Evolutionary conservation across 2,113 vertebrate genomes (phyloP).

Genomic region (Sapayoa aenigma): DNA sequence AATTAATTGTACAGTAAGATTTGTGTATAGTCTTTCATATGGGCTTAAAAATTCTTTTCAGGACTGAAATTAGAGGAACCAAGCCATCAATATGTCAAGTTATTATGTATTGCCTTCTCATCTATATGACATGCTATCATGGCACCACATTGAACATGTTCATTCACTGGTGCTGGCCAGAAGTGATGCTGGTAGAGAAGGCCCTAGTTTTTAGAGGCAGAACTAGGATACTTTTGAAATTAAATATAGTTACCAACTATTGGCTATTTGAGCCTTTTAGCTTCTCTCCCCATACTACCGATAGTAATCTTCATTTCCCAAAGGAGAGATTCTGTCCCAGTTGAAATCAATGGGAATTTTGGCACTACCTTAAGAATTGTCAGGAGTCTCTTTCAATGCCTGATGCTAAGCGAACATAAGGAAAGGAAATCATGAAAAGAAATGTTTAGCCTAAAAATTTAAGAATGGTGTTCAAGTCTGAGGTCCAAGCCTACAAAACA

Average conservation of each 20-base stretch:
- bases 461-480: neutral
- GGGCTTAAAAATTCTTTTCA: neutral
- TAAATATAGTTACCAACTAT: neutral
- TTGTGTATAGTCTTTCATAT: neutral
- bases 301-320: neutral
- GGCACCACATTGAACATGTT: neutral
- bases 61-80: neutral
- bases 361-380: neutral
- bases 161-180: neutral
- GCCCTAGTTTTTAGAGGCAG: neutral
- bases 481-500: neutral
- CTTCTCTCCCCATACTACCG: neutral
- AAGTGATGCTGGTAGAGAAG: neutral
- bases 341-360: neutral
- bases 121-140: neutral
- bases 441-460: neutral
- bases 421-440: neutral
- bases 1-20: neutral
- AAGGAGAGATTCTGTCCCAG: neutral
- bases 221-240: neutral
- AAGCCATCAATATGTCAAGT: neutral
- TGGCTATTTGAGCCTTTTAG: neutral
- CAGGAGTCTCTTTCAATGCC: neutral
- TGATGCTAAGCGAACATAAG: neutral
- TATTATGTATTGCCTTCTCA: neutral